Evolutionary conservation across 2,888 invertebrate species (phyloP), one percentile per base, ranked within the genome.

Genomic region (Molorchus minor): DNA sequence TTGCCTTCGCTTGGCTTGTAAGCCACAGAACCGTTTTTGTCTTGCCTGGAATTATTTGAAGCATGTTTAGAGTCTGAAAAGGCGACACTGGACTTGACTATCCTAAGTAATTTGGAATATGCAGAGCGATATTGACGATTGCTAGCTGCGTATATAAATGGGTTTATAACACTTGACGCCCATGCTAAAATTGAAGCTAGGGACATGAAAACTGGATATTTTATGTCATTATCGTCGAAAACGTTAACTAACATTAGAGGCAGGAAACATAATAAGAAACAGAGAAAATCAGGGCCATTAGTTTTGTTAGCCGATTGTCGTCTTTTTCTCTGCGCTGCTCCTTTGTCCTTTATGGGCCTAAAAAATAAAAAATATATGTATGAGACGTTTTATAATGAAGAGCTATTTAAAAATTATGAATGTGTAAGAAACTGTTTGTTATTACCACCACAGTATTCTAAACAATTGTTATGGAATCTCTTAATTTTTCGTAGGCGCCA

Each of bases 241-340:
- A 95, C 93, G 80, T 95, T 95, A 77, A 90, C 92, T 67, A 95
- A 82, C 90, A 94, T 93, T 52, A 94, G 83, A 0, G 95, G 95
- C 65, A 95, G 84, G 82, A 94, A 96, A 74, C 93, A 94, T 45
- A 91, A 81, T 1, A 94, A 82, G 81, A 95, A 96, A 74, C 93
- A 92, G 19, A 91, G 81, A 82, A 96, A 95, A 96, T 95, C 47
- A 90, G 87, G 65, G 93, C 83, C 94, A 95, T 95, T 74, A 95
- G 86, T 52, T 89, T 87, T 0, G 95, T 95, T 43, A 96, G 84
- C 35, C 93, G 84, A 13, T 89, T 86, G 79, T 94, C 94, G 72
- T 94, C 93, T 46, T 86, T 81, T 70, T 83, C 83, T 61, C 85
- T 69, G 47, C 75, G n/a, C n/a, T n/a, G n/a, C n/a, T n/a, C n/a